A percentile compares a stretch with the other conserved stretches of the same genome.
These are phyloP conservation scores for Zoanthus gigantus DNA, from an alignment of 92 coral and sea anemone species.

Conservation along the genomic window DNA sequence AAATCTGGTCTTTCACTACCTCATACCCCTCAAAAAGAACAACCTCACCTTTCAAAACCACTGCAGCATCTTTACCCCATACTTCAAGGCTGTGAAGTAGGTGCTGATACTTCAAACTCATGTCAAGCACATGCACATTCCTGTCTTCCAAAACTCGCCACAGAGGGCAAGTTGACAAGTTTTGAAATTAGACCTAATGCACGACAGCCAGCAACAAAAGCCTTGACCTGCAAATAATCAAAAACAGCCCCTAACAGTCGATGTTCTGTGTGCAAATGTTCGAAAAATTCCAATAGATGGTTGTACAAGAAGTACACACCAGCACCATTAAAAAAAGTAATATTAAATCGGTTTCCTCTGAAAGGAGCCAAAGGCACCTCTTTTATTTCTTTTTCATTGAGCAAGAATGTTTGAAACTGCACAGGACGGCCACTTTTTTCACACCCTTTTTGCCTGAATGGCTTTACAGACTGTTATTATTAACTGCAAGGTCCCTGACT, in stretches of 20 bases:
- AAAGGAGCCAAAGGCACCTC: slow-evolving; percentile 21
- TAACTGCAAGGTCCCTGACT: slow-evolving; percentile 31
- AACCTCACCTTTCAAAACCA: slow-evolving; percentile 25
- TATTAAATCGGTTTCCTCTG: slow-evolving; percentile 24
- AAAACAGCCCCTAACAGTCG: slow-evolving; percentile 9
- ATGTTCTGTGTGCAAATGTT: slow-evolving; percentile 21
- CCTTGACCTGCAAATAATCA: slow-evolving; percentile 30
- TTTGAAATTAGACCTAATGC: slow-evolving; percentile 24
- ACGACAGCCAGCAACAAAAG: slow-evolving; percentile 21
- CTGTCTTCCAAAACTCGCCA: slow-evolving; percentile 17
- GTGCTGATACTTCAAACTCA: slow-evolving; percentile 31
- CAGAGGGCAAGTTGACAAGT: slow-evolving; percentile 22
- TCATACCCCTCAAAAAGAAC: slow-evolving; percentile 14
- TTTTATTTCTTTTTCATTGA: not conserved
- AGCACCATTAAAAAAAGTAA: slow-evolving; percentile 41
- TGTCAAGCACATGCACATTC: slow-evolving; percentile 18
- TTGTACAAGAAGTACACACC: slow-evolving; percentile 22
- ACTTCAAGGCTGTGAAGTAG: slow-evolving; percentile 20
- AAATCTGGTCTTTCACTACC: slow-evolving; percentile 15
- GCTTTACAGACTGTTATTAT: slow-evolving; percentile 35
- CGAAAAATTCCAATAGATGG: slow-evolving; percentile 7
- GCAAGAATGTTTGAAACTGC: slow-evolving; percentile 13
- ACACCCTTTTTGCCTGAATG: slow-evolving; percentile 33
- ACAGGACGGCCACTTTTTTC: slow-evolving; percentile 31
- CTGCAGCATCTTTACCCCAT: slow-evolving; percentile 23